A percentile compares a stretch with the other conserved stretches of the same genome.
These are phyloP conservation scores for Lepidotrigona ventralis DNA, from an alignment of 1,140 invertebrate genomes.

Conservation along the genomic window DNA sequence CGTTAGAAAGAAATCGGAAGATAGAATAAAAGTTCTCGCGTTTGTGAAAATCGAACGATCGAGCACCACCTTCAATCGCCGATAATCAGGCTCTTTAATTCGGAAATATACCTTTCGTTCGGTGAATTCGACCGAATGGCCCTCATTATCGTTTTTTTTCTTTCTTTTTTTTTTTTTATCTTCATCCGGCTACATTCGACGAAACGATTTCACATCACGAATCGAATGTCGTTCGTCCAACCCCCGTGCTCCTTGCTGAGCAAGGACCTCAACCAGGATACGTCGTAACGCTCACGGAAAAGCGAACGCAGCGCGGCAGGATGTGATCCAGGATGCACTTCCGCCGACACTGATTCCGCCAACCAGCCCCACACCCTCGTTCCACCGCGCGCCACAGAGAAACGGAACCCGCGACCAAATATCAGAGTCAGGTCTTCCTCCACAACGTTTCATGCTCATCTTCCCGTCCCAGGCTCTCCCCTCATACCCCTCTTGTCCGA, in stretches of 20 bases:
- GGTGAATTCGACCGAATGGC: slow-evolving; percentile 4
- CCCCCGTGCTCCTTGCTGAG: slow-evolving; percentile 38
- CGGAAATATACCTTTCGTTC: slow-evolving; percentile 1
- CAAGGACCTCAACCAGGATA: slow-evolving; percentile 51
- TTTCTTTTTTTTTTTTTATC: neutral
- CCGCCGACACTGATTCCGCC: slow-evolving; percentile 62
- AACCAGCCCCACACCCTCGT: slow-evolving; percentile 20
- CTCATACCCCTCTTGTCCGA: neutral
- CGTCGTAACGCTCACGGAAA: slow-evolving; percentile 53
- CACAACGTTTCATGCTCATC: slow-evolving; percentile 27
- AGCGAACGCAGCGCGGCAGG: slow-evolving; percentile 60
- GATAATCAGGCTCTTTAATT: slow-evolving; percentile 31
- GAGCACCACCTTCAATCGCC: neutral
- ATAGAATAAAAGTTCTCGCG: neutral
- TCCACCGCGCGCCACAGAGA: neutral
- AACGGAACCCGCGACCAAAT: slow-evolving; percentile 60
- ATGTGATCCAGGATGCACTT: slow-evolving; percentile 63
- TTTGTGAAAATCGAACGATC: neutral
- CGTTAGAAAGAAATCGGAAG: too few species aligned
- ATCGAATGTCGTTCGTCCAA: slow-evolving; percentile 11
- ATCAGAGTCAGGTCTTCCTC: slow-evolving; percentile 53
- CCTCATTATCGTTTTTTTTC: slow-evolving; percentile 33
- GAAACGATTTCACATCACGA: slow-evolving; percentile 66
- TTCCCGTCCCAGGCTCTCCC: neutral
- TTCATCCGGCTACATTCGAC: slow-evolving; percentile 39